phyloP scores from a whole-genome alignment of 2,797 vertebrate genomes.

The Microcaecilia unicolor region DNA sequence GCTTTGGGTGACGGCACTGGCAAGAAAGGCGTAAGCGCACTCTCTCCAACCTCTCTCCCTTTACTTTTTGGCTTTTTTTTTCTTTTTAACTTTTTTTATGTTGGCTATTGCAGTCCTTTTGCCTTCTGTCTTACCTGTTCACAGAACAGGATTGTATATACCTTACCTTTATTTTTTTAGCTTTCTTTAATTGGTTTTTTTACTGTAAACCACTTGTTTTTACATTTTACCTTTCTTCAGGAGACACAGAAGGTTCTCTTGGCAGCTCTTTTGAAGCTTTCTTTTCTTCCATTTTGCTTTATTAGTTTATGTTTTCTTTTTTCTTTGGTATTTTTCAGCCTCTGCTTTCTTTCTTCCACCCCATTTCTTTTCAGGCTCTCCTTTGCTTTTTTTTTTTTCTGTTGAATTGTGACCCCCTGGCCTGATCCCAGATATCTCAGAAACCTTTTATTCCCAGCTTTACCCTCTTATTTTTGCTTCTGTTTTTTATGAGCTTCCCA shows the following conservation, averaged over 20 bases:
- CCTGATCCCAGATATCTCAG: too few relatives aligned
- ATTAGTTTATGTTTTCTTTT: slow-evolving; percentile 20
- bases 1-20: slow-evolving; percentile 81
- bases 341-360: slow-evolving; percentile 38
- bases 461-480: too few relatives aligned
- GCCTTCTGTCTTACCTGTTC: slow-evolving; percentile 25
- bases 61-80: slow-evolving; percentile 26
- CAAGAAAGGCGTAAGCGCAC: slow-evolving; percentile 83
- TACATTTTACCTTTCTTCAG: too few relatives aligned
- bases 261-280: too few relatives aligned
- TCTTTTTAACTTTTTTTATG: neutral
- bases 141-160: slow-evolving; percentile 19
- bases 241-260: too few relatives aligned
- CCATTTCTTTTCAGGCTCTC: slow-evolving; percentile 5
- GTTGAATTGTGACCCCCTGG: too few relatives aligned
- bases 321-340: slow-evolving; percentile 30
- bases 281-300: slow-evolving; percentile 13
- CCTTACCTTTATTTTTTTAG: slow-evolving; percentile 32
- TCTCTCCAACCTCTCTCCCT: slow-evolving; percentile 21
- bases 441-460: too few relatives aligned
- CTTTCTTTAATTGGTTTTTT: too few relatives aligned
- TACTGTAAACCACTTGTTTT: too few relatives aligned
- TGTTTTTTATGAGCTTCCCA: too few relatives aligned
- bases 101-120: slow-evolving; percentile 18
- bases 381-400: too few relatives aligned